A percentile compares a stretch with the other conserved stretches of the same genome.
Conservation (phyloP, 1,140 invertebrate species). For the Diorhabda elongata region DNA sequence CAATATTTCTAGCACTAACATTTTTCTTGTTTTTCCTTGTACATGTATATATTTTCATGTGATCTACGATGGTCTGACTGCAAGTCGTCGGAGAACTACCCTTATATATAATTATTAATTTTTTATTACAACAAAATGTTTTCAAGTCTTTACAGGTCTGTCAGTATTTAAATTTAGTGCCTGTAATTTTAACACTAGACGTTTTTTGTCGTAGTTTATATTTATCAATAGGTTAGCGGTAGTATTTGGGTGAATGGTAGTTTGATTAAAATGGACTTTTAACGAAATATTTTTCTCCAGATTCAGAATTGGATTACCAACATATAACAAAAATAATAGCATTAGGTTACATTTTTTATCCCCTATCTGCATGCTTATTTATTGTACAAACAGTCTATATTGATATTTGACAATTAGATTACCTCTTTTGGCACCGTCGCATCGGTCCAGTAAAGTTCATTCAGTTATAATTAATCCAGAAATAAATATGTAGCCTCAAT, state of each 20-base stretch:
- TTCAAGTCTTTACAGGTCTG: slow-evolving; percentile 31
- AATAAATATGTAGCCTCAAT: no score
- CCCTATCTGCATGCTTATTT: no score
- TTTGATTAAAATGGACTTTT: neutral
- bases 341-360: no score
- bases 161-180: slow-evolving; percentile 18
- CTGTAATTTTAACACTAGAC: slow-evolving; percentile 9
- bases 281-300: neutral
- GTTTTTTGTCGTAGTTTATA: neutral
- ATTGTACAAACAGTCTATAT: no score
- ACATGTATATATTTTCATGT: slow-evolving; percentile 9
- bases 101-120: neutral
- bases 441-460: no score
- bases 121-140: slow-evolving; percentile 15
- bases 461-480: no score
- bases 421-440: no score
- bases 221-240: slow-evolving; percentile 10
- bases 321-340: no score
- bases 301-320: no score
- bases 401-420: no score
- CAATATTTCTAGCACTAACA: slow-evolving; percentile 20
- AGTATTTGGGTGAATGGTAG: slow-evolving; percentile 16
- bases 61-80: slow-evolving; percentile 20
- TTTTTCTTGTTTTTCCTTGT: slow-evolving; percentile 6
- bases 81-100: slow-evolving; percentile 25